A percentile compares a stretch with the other conserved stretches of the same genome.
Evolutionary conservation across 2,888 invertebrate genomes (phyloP).

Genomic region (Ichneumon xanthorius): DNA sequence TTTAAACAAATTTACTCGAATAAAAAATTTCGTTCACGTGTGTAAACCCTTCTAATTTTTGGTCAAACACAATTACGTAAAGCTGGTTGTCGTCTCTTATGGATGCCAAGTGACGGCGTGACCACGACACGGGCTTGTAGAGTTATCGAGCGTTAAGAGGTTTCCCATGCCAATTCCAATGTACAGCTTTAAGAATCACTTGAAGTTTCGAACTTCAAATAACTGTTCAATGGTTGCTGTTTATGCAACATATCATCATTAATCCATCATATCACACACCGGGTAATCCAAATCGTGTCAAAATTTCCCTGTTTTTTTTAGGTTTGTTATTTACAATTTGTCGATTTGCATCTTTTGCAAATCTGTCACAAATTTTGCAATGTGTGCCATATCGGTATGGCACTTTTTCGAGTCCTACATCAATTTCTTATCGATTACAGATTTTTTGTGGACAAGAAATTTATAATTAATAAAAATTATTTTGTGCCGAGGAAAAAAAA

Average conservation of each 20-base stretch:
- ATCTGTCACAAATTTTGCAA: too few relatives aligned
- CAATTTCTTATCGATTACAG: too few relatives aligned
- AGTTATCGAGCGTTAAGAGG: slow-evolving; percentile 44
- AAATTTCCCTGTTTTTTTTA: not conserved
- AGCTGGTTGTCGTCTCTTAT: not conserved
- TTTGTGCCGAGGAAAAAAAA: not conserved
- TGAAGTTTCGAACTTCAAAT: slow-evolving; percentile 62
- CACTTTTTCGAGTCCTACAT: too few relatives aligned
- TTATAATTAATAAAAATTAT: too few relatives aligned
- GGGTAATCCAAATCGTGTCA: not conserved
- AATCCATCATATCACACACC: not conserved
- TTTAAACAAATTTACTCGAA: too few relatives aligned
- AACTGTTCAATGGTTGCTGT: slow-evolving; percentile 61
- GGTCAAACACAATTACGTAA: not conserved
- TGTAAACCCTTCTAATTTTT: too few relatives aligned
- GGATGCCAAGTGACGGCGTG: not conserved
- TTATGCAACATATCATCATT: slow-evolving; percentile 51
- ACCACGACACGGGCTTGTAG: slow-evolving; percentile 40
- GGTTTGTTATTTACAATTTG: not conserved
- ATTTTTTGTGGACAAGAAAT: too few relatives aligned
- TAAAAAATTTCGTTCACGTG: too few relatives aligned
- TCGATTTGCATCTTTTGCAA: not conserved
- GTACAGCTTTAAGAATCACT: slow-evolving; percentile 65
- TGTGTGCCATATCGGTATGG: too few relatives aligned
- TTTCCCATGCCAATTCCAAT: slow-evolving; percentile 54